A percentile compares a stretch with the other conserved stretches of the same genome.
These are phyloP conservation scores for Helarctos malayanus DNA, from an alignment of 2,797 vertebrate genomes.

Conservation along the genomic window DNA sequence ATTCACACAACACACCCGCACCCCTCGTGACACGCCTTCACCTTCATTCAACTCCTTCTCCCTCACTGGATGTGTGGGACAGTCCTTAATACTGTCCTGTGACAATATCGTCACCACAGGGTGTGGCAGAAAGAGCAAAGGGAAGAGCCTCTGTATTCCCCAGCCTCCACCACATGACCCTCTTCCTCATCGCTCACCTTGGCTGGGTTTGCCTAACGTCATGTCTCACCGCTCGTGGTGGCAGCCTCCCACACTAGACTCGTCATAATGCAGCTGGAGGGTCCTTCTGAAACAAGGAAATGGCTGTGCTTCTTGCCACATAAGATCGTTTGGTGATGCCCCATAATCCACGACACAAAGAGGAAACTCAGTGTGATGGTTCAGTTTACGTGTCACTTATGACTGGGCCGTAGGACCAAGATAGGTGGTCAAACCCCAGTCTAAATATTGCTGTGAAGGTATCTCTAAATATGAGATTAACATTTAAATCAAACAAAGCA, in stretches of 20 bases:
- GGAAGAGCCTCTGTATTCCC: background rate
- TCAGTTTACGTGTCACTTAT: background rate
- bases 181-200: background rate
- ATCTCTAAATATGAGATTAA: background rate
- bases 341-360: background rate
- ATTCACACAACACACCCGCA: background rate
- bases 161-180: background rate
- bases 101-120: background rate
- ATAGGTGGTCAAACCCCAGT: background rate
- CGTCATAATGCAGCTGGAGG: background rate
- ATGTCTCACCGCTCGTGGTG: background rate
- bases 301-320: background rate
- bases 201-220: background rate
- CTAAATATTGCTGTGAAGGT: background rate
- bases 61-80: background rate
- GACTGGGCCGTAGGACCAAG: no score
- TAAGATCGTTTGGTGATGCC: background rate
- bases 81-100: background rate
- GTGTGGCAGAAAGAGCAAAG: background rate
- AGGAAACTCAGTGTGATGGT: background rate
- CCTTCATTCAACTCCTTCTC: background rate
- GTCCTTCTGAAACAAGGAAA: background rate
- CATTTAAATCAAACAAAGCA: background rate
- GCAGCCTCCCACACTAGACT: no score
- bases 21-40: no score